phyloP scores from a whole-genome alignment of 2,888 invertebrate species.

The Eumerus sabulonum region DNA sequence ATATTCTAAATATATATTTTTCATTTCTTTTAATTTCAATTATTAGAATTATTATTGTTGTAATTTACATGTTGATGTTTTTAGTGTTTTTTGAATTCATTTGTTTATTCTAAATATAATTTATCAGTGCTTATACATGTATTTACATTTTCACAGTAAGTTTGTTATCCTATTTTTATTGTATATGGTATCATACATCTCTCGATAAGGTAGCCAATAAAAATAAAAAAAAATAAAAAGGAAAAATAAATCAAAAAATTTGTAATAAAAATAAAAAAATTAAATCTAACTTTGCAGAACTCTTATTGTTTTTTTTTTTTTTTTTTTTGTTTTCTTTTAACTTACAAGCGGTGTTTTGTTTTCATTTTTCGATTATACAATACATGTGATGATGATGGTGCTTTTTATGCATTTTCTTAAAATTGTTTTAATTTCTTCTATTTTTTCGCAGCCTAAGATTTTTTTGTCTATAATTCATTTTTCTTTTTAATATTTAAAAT shows the following conservation, averaged over 20 bases:
- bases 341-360: constrained; percentile 51
- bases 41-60: neutral
- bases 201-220: too few species aligned
- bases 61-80: constrained; percentile 38
- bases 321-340: too few species aligned
- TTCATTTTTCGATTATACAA: constrained; percentile 27
- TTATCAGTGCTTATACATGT: constrained; percentile 67
- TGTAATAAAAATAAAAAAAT: too few species aligned
- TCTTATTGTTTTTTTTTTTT: too few species aligned
- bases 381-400: constrained; percentile 55
- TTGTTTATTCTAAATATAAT: constrained; percentile 64
- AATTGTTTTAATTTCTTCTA: constrained; percentile 19
- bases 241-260: constrained; percentile 46
- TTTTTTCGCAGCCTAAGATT: too few species aligned
- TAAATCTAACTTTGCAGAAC: too few species aligned
- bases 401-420: neutral
- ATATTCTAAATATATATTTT: constrained; percentile 13
- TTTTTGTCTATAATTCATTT: too few species aligned
- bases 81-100: constrained; percentile 35
- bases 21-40: neutral
- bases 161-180: constrained; percentile 67
- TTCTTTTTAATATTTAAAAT: too few species aligned
- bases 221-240: constrained; percentile 43
- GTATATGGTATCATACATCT: constrained; percentile 50
- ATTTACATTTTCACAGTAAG: constrained; percentile 60